These are phyloP conservation scores for Eleutherodactylus coqui DNA, from an alignment of 2,797 vertebrate species.

Conservation along the genomic window DNA sequence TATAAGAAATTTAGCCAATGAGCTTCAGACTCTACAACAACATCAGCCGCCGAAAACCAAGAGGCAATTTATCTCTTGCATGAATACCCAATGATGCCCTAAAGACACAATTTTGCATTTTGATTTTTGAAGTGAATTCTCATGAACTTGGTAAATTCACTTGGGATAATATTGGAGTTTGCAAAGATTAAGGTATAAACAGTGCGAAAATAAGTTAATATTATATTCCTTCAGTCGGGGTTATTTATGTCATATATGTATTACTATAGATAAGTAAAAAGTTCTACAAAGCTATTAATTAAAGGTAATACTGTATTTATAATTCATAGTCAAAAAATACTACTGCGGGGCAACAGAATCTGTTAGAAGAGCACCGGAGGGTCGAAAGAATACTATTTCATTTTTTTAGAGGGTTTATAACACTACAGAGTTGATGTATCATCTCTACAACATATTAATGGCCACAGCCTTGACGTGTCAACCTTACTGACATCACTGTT, in stretches of 20 bases:
- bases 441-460: too few relatives aligned
- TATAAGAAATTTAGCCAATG: conserved; percentile 56
- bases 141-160: conserved; percentile 26
- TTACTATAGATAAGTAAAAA: background rate
- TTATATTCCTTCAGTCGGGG: background rate
- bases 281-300: background rate
- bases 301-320: background rate
- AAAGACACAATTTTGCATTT: conserved; percentile 49
- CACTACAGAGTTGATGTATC: too few relatives aligned
- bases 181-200: conserved; percentile 16
- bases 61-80: conserved; percentile 46
- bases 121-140: conserved; percentile 32
- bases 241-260: background rate
- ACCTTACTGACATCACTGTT: too few relatives aligned
- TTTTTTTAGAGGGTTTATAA: background rate
- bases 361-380: too few relatives aligned
- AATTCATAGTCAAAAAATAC: background rate
- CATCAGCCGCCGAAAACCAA: conserved; percentile 33
- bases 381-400: too few relatives aligned
- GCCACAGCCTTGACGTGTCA: too few relatives aligned
- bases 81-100: conserved; percentile 49
- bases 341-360: background rate
- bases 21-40: conserved; percentile 43
- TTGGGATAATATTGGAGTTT: conserved; percentile 8
- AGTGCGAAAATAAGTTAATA: conserved; percentile 13